These are phyloP conservation scores for Parotocinclus haroldoi DNA, from an alignment of 2,797 vertebrate species.

Conservation along the genomic window DNA sequence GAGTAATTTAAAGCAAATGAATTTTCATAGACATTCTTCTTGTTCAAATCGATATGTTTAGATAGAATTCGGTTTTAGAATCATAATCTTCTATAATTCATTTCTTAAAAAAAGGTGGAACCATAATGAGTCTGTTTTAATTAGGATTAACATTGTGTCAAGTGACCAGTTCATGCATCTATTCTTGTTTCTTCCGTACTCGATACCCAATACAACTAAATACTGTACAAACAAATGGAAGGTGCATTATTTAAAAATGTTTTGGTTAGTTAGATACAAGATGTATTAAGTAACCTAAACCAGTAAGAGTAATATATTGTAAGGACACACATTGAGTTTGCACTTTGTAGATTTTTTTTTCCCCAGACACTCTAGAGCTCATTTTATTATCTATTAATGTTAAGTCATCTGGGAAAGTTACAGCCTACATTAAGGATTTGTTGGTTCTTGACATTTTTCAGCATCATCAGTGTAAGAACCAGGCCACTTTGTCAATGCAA, in stretches of 20 bases:
- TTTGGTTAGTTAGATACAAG: conserved; percentile 22
- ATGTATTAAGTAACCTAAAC: conserved; percentile 42
- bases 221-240: conserved; percentile 38
- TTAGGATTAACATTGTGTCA: conserved; percentile 42
- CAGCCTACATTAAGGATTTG: conserved; percentile 1
- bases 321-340: conserved; percentile 22
- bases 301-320: conserved; percentile 49
- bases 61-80: conserved; percentile 36
- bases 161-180: conserved; percentile 41
- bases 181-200: conserved; percentile 45
- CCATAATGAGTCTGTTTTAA: conserved; percentile 33
- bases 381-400: conserved; percentile 27
- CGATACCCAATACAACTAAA: conserved; percentile 39
- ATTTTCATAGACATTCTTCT: conserved; percentile 41
- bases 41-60: conserved; percentile 29
- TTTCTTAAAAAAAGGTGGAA: conserved; percentile 24
- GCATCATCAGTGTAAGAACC: conserved; percentile 7
- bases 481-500: conserved; percentile 35
- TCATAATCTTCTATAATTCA: conserved; percentile 42
- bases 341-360: conserved; percentile 45
- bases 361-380: conserved; percentile 25
- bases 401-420: conserved; percentile 2
- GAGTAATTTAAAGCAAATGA: conserved; percentile 55
- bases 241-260: conserved; percentile 34
- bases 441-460: conserved; percentile 9